Conservation (phyloP, 2,113 vertebrate genomes). For the Butorides virescens region DNA sequence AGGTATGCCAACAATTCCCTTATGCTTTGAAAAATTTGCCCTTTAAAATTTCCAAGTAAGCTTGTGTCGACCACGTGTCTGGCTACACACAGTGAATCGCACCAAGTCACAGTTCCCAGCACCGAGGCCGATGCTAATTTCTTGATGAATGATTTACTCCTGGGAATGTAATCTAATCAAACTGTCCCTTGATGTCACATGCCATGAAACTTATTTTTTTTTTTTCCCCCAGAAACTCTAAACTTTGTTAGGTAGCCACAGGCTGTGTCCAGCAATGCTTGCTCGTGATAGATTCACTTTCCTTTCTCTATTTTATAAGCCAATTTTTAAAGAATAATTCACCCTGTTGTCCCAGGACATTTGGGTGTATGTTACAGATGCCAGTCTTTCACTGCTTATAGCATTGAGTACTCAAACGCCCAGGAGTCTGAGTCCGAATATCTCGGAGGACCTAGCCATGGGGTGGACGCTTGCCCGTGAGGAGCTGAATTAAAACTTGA, state of each 20-base stretch:
- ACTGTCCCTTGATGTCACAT: background rate
- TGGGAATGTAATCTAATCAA: background rate
- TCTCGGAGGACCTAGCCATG: accelerated
- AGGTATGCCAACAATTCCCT: background rate
- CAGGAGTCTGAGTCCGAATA: background rate
- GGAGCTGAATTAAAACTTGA: background rate
- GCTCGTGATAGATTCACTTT: background rate
- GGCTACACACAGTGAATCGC: background rate
- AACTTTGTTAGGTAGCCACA: background rate
- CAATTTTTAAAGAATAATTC: background rate
- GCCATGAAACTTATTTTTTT: background rate
- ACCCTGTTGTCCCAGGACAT: background rate
- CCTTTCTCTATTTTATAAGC: background rate
- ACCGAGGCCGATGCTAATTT: background rate
- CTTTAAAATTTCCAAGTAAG: background rate
- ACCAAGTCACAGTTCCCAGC: background rate
- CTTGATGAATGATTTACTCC: background rate
- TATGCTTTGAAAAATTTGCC: background rate
- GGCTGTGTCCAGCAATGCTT: background rate
- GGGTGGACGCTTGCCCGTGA: background rate
- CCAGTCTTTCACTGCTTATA: background rate
- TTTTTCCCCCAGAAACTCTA: background rate
- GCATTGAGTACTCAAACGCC: accelerated
- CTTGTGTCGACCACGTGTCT: background rate
- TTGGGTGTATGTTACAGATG: background rate